A percentile compares a stretch with the other conserved stretches of the same genome.
Evolutionary conservation across 2,113 vertebrate genomes (phyloP).

Genomic region (Fulmarus glacialis): DNA sequence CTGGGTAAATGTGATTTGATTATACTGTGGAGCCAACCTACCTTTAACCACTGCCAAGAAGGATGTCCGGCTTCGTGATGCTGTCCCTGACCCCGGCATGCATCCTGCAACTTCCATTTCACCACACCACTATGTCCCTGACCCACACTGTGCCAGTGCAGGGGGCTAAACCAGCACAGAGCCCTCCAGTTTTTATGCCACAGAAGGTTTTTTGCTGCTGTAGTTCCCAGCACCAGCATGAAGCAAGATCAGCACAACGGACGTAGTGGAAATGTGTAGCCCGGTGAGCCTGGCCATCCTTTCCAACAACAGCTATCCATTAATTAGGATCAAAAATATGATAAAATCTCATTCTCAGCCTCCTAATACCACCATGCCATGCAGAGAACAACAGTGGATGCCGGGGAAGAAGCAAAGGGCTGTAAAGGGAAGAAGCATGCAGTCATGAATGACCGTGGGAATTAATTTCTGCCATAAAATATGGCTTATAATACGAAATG

Average conservation of each 20-base stretch:
- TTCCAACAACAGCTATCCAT: not conserved
- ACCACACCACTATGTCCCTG: rapidly evolving
- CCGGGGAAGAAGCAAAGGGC: not conserved
- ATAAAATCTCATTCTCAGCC: not conserved
- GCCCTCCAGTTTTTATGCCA: not conserved
- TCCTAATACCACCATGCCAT: not conserved
- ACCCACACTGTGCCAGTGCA: not conserved
- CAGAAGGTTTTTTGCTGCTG: not conserved
- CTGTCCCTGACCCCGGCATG: not conserved
- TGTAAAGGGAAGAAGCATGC: not conserved
- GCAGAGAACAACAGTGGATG: not conserved
- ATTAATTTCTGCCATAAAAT: conserved; percentile 33
- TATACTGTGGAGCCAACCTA: not conserved
- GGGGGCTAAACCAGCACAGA: not conserved
- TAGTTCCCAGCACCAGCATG: not conserved
- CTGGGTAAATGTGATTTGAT: not conserved
- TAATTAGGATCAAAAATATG: not conserved
- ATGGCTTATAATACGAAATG: not conserved
- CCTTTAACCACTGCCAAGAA: conserved; percentile 4
- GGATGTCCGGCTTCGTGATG: not conserved
- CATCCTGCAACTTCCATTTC: not conserved
- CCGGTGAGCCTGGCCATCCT: not conserved
- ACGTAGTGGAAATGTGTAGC: not conserved
- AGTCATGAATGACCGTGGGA: not conserved
- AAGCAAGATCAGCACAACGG: not conserved